Evolutionary conservation across 2,888 invertebrate genomes (phyloP), one percentile per base, ranked within the genome.

Genomic region (Drosophila incognita): DNA sequence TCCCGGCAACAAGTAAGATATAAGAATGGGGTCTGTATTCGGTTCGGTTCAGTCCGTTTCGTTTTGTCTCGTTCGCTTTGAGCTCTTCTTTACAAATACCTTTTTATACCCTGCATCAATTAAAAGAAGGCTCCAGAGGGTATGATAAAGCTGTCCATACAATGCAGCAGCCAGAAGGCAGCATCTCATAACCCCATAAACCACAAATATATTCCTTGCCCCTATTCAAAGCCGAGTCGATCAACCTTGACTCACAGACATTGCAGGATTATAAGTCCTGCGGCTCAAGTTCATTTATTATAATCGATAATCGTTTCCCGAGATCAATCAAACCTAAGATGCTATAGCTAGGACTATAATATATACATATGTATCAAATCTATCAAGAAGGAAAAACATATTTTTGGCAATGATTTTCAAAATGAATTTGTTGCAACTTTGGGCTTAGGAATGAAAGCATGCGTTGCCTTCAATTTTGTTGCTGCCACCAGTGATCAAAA

Each of bases 21-120:
- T 72, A 83, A 87, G 84, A 84, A 89, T 87, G 82, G 89, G 70
- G 70, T 81, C 82, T 83, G 69, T 79, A 56, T 65, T 62, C 53
- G 42, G 29, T 29, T 29, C 29, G 29, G 78, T 59, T 72, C 53
- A 49, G 46, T 59, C 66, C 33, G 54, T 57, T 61, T 76, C 35
- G 29, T 56, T 57, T 79, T 48, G 61, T 69, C 27, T 66, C 42
- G 51, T 69, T 66, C 49, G 62, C 67, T 67, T 71, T 67, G 40
- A 56, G 48, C 56, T 77, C 70, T 63, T 76, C 72, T 67, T 68
- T 52, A 60, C 52, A 68, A 73, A 64, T 38, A 58, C 52, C 62
- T 79, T 76, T 52, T 53, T 21, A 53, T 53, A 53, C 21, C 33
- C 21, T 52, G 53, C 21, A 21, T 6, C 53, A 21, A 53, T 53